Conservation (phyloP, 2,113 vertebrate genomes). For the Mesitornis unicolor region DNA sequence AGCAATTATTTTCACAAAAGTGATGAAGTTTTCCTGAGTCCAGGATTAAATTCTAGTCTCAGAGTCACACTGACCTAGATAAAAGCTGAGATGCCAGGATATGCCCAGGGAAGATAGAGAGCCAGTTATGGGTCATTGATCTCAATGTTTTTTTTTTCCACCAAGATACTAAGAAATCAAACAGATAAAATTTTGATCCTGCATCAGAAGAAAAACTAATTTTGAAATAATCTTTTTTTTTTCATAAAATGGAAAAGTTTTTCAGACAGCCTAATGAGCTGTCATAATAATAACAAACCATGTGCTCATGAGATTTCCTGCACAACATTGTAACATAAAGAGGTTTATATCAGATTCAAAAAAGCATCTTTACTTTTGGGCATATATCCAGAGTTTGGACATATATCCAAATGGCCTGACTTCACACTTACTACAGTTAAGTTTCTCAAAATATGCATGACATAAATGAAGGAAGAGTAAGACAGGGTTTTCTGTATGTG, state of each 20-base stretch:
- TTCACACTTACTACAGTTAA: neutral
- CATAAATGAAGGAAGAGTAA: neutral
- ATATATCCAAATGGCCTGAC: neutral
- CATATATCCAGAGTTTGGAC: neutral
- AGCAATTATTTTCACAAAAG: neutral
- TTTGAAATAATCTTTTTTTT: too few species aligned
- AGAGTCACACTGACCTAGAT: neutral
- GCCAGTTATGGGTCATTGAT: neutral
- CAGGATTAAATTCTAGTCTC: neutral
- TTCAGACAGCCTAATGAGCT: neutral
- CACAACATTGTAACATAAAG: neutral
- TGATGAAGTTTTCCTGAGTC: too few species aligned
- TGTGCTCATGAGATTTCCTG: neutral
- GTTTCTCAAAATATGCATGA: neutral
- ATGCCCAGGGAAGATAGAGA: neutral
- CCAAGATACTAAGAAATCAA: neutral
- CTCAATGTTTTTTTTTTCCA: neutral
- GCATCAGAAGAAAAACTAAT: too few species aligned
- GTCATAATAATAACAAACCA: neutral
- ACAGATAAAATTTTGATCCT: neutral
- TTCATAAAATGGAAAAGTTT: neutral
- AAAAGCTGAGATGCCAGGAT: neutral
- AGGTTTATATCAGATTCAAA: neutral
- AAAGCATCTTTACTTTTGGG: neutral
- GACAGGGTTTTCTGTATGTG: fast-evolving